Conservation (phyloP, 2,888 invertebrate genomes). For the Himalopsyche japonica region DNA sequence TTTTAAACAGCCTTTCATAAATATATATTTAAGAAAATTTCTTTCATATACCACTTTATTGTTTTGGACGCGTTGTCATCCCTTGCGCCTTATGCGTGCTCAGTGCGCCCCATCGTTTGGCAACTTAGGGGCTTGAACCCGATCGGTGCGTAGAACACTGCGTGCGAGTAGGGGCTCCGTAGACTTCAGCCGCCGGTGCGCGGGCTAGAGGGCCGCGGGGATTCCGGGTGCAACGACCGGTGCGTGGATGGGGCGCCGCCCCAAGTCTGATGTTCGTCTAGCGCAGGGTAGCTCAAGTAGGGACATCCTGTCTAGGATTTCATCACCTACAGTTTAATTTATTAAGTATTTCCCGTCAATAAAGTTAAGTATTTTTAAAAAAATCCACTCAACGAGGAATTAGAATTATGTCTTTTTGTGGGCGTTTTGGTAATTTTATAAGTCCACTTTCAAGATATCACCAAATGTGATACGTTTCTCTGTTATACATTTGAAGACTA, state of each 20-base stretch:
- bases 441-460: too few species aligned
- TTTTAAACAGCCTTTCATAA: too few species aligned
- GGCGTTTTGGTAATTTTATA: too few species aligned
- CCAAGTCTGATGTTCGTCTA: constrained; percentile 32
- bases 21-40: too few species aligned
- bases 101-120: not conserved
- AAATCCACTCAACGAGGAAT: too few species aligned
- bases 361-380: too few species aligned
- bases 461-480: too few species aligned
- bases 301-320: not conserved
- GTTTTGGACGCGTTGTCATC: not conserved
- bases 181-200: not conserved
- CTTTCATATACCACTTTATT: not conserved
- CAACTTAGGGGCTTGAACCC: constrained; percentile 3
- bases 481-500: too few species aligned
- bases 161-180: not conserved
- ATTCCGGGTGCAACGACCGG: constrained; percentile 27
- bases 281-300: constrained; percentile 15
- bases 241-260: constrained; percentile 35
- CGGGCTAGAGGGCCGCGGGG: not conserved
- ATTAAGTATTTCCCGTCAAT: not conserved
- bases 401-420: too few species aligned
- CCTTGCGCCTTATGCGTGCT: not conserved
- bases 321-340: not conserved
- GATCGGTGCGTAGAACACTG: not conserved